Conservation (phyloP, 2,797 vertebrate species). For the Esox masquinongy region DNA sequence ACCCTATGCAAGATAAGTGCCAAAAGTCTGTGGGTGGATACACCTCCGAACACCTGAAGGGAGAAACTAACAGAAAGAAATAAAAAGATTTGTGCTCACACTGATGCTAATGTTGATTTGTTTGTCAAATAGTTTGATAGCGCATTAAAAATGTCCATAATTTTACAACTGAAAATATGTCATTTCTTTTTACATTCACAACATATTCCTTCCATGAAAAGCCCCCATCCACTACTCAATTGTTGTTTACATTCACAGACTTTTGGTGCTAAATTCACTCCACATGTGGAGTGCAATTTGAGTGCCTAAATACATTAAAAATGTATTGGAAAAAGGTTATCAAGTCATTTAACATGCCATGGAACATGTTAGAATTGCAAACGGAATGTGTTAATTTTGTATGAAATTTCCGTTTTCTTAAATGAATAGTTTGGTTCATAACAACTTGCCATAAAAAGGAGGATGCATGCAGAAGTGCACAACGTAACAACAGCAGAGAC, state of each 20-base stretch:
- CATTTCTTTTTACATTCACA: not conserved
- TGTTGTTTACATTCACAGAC: not conserved
- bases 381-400: not conserved
- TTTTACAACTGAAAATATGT: not conserved
- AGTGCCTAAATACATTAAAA: not conserved
- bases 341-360: not conserved
- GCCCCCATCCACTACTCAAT: not conserved
- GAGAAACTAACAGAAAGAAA: not conserved
- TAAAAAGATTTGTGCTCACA: not conserved
- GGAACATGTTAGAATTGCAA: not conserved
- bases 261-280: not conserved
- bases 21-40: not conserved
- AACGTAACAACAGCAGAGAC: not conserved
- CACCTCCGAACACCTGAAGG: not conserved
- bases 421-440: not conserved
- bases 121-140: not conserved
- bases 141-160: not conserved
- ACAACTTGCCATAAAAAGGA: slow-evolving; percentile 10
- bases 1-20: not conserved
- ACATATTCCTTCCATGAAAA: not conserved
- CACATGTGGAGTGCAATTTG: not conserved
- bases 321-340: not conserved
- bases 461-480: slow-evolving; percentile 1
- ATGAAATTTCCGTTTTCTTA: not conserved
- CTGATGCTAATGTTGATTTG: not conserved